phyloP scores from a whole-genome alignment of 1,140 invertebrate genomes.

The Lepidostoma basale region DNA sequence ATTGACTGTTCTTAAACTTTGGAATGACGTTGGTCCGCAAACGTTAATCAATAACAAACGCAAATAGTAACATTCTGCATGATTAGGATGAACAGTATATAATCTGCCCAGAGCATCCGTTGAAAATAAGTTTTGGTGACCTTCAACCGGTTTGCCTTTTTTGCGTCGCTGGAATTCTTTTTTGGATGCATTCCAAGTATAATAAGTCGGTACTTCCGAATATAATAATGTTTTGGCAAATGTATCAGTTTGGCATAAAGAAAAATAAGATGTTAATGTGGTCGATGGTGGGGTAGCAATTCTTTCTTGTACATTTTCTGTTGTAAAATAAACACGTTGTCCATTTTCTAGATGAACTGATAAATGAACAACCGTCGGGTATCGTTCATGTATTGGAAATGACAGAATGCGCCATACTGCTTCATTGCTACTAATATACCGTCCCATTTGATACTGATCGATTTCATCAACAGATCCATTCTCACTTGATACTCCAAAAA shows the following conservation, averaged over 20 bases:
- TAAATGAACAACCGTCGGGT: no score
- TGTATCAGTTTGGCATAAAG: slow-evolving; percentile 37
- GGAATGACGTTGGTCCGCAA: background rate
- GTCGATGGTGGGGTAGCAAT: background rate
- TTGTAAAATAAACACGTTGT: slow-evolving; percentile 52
- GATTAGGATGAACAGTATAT: background rate
- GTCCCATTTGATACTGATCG: slow-evolving; percentile 49
- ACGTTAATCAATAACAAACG: background rate
- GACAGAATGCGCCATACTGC: slow-evolving; percentile 53
- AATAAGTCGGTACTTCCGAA: background rate
- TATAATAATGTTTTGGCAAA: slow-evolving; percentile 11
- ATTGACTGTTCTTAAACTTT: background rate
- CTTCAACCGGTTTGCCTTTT: background rate
- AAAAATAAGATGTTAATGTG: slow-evolving; percentile 50
- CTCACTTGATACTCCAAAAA: no score
- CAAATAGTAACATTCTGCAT: slow-evolving; percentile 1
- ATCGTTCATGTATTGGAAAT: slow-evolving; percentile 51
- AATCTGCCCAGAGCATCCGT: background rate
- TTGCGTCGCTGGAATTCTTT: slow-evolving; percentile 1
- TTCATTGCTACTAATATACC: slow-evolving; percentile 57
- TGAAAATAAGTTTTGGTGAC: background rate
- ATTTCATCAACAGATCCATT: slow-evolving; percentile 14
- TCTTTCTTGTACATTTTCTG: no score
- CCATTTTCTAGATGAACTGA: slow-evolving; percentile 55
- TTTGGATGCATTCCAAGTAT: background rate